Conservation (phyloP, 2,797 vertebrate genomes). For the Leuciscus waleckii region DNA sequence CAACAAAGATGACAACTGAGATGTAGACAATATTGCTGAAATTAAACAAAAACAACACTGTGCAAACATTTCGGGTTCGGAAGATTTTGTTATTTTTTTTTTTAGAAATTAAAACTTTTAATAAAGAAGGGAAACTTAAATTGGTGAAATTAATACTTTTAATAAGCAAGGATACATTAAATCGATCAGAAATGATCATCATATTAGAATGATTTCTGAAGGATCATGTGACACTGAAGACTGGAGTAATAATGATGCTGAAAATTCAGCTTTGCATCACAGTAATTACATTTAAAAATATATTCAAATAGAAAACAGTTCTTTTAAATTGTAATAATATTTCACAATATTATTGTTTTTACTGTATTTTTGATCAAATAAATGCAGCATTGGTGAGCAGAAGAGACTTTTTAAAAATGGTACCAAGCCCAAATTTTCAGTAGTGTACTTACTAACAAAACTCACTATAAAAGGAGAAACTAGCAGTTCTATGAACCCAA, state of each 20-base stretch:
- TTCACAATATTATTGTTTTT: neutral
- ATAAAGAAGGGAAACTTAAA: no score
- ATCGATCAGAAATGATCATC: neutral
- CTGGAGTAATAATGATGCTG: no score
- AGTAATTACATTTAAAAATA: no score
- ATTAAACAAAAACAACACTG: neutral
- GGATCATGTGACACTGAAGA: no score
- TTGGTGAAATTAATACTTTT: neutral
- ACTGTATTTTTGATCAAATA: neutral
- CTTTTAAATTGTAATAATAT: no score
- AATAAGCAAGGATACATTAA: no score
- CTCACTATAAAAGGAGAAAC: neutral
- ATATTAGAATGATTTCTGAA: no score
- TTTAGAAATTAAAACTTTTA: no score
- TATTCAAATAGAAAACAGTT: no score
- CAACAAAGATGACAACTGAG: neutral
- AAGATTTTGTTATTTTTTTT: no score
- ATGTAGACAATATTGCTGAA: neutral
- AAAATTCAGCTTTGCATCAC: no score
- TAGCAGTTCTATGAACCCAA: neutral
- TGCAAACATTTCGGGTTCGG: neutral
- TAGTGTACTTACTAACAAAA: neutral
- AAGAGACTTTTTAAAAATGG: neutral
- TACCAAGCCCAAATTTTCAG: neutral
- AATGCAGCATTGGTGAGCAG: neutral